Evolutionary conservation across 2,797 vertebrate genomes (phyloP).

Genomic region (Cyclopterus lumpus): DNA sequence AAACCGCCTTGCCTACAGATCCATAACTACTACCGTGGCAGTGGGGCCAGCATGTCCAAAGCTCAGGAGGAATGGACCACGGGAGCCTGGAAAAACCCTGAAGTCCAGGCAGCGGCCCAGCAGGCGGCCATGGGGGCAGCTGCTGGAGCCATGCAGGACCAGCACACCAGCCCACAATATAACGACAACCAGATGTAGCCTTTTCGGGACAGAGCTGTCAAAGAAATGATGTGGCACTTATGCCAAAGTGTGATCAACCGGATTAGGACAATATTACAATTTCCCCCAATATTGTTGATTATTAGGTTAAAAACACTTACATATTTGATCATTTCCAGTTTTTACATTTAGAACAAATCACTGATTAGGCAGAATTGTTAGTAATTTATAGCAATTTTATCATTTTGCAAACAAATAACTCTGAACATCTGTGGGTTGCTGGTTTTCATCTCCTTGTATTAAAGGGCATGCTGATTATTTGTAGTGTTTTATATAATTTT

Average conservation of each 20-base stretch:
- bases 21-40: conserved; percentile 96
- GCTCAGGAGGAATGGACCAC: conserved; percentile 98
- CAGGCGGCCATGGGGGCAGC: conserved; percentile 91
- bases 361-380: background rate
- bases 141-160: conserved; percentile 86
- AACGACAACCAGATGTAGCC: conserved; percentile 75
- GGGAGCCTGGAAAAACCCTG: conserved; percentile 97
- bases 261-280: conserved; percentile 13
- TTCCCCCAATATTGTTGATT: background rate
- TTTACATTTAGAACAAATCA: conserved; percentile 5
- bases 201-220: conserved; percentile 4
- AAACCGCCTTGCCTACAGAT: conserved; percentile 81
- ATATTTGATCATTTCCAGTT: background rate
- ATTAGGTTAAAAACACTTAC: background rate
- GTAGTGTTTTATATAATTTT: conserved; percentile 32
- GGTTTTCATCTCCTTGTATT: conserved; percentile 18
- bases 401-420: conserved; percentile 19
- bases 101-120: conserved; percentile 93
- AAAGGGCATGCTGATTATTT: conserved; percentile 22
- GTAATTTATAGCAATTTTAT: conserved; percentile 24
- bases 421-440: conserved; percentile 14
- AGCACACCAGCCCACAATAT: conserved; percentile 84
- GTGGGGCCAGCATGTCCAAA: conserved; percentile 93
- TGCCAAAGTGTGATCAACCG: conserved; percentile 48
- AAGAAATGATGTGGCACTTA: conserved; percentile 12